Percentiles rank a stretch among this genome's conserved stretches.
These are phyloP conservation scores for Tylochromis polylepis DNA, from an alignment of 2,113 vertebrate genomes.

Conservation along the genomic window DNA sequence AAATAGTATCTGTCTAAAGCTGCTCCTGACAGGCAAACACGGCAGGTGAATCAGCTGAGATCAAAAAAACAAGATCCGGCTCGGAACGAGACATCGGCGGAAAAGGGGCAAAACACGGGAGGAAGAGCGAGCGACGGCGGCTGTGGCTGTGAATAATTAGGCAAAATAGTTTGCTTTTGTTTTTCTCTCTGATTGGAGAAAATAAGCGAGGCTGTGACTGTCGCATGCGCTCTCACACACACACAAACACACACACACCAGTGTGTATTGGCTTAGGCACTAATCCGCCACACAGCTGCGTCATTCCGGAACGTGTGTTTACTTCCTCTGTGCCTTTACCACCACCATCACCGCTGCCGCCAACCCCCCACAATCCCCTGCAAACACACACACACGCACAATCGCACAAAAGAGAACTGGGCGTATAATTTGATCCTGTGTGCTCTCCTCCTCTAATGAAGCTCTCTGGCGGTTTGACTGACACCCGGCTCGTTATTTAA, in stretches of 20 bases:
- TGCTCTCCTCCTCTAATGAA: constrained; percentile 63
- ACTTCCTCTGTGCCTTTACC: constrained; percentile 37
- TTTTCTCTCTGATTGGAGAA: constrained; percentile 55
- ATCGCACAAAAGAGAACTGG: constrained; percentile 33
- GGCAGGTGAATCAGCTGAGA: constrained; percentile 22
- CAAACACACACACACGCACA: neutral
- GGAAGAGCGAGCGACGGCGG: neutral
- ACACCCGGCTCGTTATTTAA: constrained; percentile 63
- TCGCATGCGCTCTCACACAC: constrained; percentile 6
- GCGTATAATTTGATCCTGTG: constrained; percentile 64
- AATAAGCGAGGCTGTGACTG: constrained; percentile 39
- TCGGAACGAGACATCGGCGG: neutral
- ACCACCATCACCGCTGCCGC: neutral
- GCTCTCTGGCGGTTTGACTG: constrained; percentile 66
- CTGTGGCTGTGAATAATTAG: constrained; percentile 54
- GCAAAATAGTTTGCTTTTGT: constrained; percentile 52
- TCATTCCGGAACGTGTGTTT: constrained; percentile 42
- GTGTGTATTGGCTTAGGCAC: neutral
- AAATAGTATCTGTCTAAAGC: neutral
- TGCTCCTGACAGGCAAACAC: neutral
- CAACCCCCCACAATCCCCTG: constrained; percentile 27
- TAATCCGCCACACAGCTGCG: constrained; percentile 52
- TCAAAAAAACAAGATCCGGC: constrained; percentile 2
- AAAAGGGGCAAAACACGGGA: neutral
- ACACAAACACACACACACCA: constrained; percentile 14